Evolutionary conservation across 2,113 vertebrate genomes (phyloP).

Genomic region (Eublepharis macularius): DNA sequence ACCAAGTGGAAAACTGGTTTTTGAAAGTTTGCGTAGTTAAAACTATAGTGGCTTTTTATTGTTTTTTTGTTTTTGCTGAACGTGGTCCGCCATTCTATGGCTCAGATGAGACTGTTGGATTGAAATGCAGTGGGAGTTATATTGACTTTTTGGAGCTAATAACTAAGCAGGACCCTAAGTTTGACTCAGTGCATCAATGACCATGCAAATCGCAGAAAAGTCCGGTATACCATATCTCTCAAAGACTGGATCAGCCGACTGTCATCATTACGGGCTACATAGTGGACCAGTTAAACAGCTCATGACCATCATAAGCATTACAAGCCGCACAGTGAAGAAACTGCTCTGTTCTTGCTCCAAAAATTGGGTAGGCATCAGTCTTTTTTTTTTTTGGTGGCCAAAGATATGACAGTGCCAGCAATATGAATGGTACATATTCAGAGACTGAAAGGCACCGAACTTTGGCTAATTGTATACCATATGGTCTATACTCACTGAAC

Average conservation of each 20-base stretch:
- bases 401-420: too few relatives aligned
- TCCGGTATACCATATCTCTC: not conserved
- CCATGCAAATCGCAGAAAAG: not conserved
- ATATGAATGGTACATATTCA: too few relatives aligned
- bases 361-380: too few relatives aligned
- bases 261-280: too few relatives aligned
- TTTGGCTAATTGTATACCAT: not conserved
- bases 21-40: not conserved
- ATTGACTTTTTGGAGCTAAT: not conserved
- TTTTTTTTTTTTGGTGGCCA: too few relatives aligned
- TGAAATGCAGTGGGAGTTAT: not conserved
- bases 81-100: not conserved
- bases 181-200: not conserved
- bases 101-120: not conserved
- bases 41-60: not conserved
- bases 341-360: too few relatives aligned
- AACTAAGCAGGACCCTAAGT: too few relatives aligned
- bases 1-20: not conserved
- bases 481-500: not conserved
- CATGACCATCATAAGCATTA: too few relatives aligned
- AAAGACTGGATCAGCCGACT: too few relatives aligned
- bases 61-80: too few relatives aligned
- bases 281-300: too few relatives aligned
- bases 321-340: too few relatives aligned
- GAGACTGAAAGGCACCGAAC: not conserved